Evolutionary conservation across 1,140 invertebrate genomes (phyloP), one percentile per base, ranked within the genome.

Genomic region (Homalodisca vitripennis): DNA sequence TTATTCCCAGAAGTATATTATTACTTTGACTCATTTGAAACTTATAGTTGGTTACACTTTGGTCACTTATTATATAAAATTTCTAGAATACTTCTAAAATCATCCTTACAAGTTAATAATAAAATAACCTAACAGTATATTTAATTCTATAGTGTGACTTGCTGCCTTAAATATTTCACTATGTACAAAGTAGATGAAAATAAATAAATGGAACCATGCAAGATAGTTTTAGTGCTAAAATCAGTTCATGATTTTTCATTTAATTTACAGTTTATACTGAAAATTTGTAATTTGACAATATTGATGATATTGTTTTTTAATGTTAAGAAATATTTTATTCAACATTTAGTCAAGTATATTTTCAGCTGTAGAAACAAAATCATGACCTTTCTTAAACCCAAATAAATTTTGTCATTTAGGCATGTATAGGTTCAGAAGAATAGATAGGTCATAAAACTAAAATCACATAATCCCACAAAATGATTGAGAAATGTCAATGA

Each of bases 161-260:
- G 34, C 34, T 41, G 34, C 34, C 17, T 41, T 60, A 60, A 60
- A 27, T 60, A 51, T 51, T 3, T 51, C n/a, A 60, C 24, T 27
- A 60, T 60, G 2, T 60, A 60, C 55, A 60, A 60, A 10, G 17
- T 41, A 10, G 34, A 41, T 60, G 55, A 60, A 60, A 51, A 60
- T 60, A 60, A 60, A 60, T 60, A 60, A 6, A 27, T 60, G 55
- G 55, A 60, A 60, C 29, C 26, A 60, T 60, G 55, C 55, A 60
- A 60, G 55, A 60, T 60, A 60, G 55, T 60, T 60, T 60, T 60
- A 26, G 29, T 30, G 12, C 3, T 2, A 27, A 26, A 60, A 10
- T 6, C 24, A 10, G 2, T 3, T 60, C 22, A n/a, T 60, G 3
- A 27, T 6, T 6, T 22, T 12, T 12, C 26, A 6, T 60, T 60